Evolutionary conservation across 2,797 vertebrate genomes (phyloP), one percentile per base, ranked within the genome.

Genomic region (Naso thynnoides): DNA sequence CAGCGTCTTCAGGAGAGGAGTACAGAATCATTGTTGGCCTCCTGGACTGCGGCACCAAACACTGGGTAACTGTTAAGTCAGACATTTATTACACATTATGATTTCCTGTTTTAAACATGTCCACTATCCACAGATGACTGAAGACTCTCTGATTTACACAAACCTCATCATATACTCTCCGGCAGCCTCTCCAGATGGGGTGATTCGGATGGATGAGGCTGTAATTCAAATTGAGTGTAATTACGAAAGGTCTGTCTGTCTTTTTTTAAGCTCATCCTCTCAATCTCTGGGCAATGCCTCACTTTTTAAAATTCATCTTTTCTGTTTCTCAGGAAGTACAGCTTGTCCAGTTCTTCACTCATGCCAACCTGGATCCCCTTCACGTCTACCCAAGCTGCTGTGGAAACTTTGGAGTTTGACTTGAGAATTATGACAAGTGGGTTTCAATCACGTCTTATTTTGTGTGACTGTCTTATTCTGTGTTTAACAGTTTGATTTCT

Each of bases 211-310:
- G 87, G 92, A 93, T 1, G 84, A 88, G 33, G 91, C 89, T 0
- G 89, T 93, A 1, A 73, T 95, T 76, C 92, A 93, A 6, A 71
- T 95, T 4, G 92, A 93, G 70, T 95, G 94, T 61, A 89, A 92
- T 5, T 95, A 94, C 19, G 44, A 75, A 38, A 93, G 94, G 94
- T 95, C 8, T 11, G 58, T 2, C 0, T 42, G 1, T 2, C 0
- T 8, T 5, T 26, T 10, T 0, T n/a, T 3, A 3, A 53, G 38
- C 1, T 0, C 1, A 0, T 0, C 27, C 1, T 47, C 27, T 33
- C 14, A 39, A 1, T 57, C 0, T 4, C 3, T 33, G 1, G 7
- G 4, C 2, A 5, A 2, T 1, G 1, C 1, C 5, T 39, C 2
- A 0, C 16, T 21, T 5, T 16, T 7, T 8, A 4, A 38, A 69